Base-by-base conservation (phyloP, 2,113 vertebrate species). In the Psophia crepitans region DNA sequence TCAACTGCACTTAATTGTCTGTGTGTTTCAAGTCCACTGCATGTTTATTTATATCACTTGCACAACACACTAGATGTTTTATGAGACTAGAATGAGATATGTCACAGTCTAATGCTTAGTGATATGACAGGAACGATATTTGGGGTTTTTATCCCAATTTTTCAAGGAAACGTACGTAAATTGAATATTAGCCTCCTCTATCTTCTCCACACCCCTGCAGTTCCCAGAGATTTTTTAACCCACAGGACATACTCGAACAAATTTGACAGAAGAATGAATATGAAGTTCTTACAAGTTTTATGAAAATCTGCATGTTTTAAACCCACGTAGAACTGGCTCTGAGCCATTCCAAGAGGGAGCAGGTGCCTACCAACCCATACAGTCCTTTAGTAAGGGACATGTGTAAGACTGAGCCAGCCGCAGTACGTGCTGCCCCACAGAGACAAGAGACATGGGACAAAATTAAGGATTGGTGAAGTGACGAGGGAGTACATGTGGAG, bases 11-110 rank as follows among this genome's bases (percentile, higher is more conserved):
- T 94, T 94, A 86, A 93, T 65, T 95, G 77, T 27, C 64, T 84
- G 24, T 14, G 44, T 23, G 26, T 94, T 96, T 96, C 90, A 93
- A 96, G 92, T 73, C 86, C 86, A 44, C 44, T 89, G 95, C 64
- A 61, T 75, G 76, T 64, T 96, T 93, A 81, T 96, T 93, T 95
- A 16, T 44, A 92, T 46, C 80, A 84, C 58, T 77, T 65, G 37
- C 90, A 92, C 14, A 57, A 87, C 69, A 90, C 15, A n/a, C 39
- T 71, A 61, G n/a, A 46, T 77, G 35, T 48, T 93, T 90, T 68
- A 75, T 81, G 44, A 81, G 60, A 92, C 64, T 41, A 54, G 75
- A 93, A 84, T 73, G n/a, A 88, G 79, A n/a, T 77, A 71, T 32
- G 79, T 78, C 64, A 88, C 51, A 89, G 44, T 15, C 35, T 87